Percentiles rank a stretch among this genome's conserved stretches.
phyloP scores from a whole-genome alignment of 2,888 invertebrate species.

The Kryphioiulus occultus region DNA sequence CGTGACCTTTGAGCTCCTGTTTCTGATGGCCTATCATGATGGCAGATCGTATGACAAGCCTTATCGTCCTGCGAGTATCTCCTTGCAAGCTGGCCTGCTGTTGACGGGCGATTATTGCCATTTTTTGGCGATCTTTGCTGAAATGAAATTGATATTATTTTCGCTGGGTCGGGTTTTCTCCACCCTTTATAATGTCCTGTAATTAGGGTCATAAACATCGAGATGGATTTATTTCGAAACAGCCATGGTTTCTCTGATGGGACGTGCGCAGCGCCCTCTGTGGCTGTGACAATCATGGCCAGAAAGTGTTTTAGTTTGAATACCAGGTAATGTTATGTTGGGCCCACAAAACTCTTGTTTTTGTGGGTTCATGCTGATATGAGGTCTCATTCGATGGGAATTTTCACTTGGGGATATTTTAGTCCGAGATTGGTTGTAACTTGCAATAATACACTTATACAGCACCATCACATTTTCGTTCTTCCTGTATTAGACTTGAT shows the following conservation, averaged over 20 bases:
- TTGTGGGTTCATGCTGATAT: too few relatives aligned
- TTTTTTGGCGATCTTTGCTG: neutral
- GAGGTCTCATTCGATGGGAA: too few relatives aligned
- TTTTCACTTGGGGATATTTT: too few relatives aligned
- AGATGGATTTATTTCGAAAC: neutral
- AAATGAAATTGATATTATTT: neutral
- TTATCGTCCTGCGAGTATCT: neutral
- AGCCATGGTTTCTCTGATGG: neutral
- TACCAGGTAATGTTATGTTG: too few relatives aligned
- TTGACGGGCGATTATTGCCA: neutral
- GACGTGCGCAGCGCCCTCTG: neutral
- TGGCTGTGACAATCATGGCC: too few relatives aligned
- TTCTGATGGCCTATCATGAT: neutral
- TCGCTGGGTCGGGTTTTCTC: neutral
- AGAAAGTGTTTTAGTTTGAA: too few relatives aligned
- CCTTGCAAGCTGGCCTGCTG: neutral
- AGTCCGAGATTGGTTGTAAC: too few relatives aligned
- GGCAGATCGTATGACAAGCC: neutral
- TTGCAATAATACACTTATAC: too few relatives aligned
- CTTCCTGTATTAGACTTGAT: too few relatives aligned
- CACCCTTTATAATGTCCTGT: neutral
- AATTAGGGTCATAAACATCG: neutral
- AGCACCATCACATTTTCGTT: too few relatives aligned
- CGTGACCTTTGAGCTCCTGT: neutral
- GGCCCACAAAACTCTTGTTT: too few relatives aligned